A percentile compares a stretch with the other conserved stretches of the same genome.
Evolutionary conservation across 2,888 invertebrate species (phyloP).

Genomic region (Eupithecia vulgata): DNA sequence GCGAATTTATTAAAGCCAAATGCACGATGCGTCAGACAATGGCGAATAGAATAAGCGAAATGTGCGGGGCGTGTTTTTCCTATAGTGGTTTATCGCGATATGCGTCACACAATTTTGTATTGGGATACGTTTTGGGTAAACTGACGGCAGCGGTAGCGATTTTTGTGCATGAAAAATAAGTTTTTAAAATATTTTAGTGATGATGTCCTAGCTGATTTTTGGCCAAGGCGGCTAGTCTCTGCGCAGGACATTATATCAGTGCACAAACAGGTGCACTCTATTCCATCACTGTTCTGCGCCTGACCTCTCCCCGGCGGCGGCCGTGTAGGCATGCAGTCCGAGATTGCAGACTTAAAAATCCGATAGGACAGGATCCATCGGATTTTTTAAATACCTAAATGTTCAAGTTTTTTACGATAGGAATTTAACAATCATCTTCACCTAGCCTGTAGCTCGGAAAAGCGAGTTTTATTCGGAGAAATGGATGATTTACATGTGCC

Average conservation of each 20-base stretch:
- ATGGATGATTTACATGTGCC: too few relatives aligned
- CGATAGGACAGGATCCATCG: not conserved
- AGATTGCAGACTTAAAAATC: too few relatives aligned
- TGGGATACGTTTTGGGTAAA: not conserved
- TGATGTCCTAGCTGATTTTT: not conserved
- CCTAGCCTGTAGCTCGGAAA: too few relatives aligned
- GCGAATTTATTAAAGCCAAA: not conserved
- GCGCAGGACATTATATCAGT: not conserved
- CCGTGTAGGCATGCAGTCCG: not conserved
- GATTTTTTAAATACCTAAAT: not conserved
- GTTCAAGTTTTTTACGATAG: not conserved
- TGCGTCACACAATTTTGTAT: not conserved
- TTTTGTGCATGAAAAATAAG: not conserved
- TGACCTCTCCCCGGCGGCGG: not conserved
- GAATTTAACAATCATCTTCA: not conserved
- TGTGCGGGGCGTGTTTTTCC: constrained; percentile 1
- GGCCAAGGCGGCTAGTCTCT: not conserved
- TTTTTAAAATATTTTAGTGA: not conserved
- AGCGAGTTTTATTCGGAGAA: too few relatives aligned
- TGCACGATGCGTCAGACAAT: not conserved
- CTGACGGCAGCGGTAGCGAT: not conserved
- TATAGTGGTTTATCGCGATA: not conserved
- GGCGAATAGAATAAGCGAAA: not conserved
- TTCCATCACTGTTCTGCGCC: not conserved
- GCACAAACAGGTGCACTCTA: constrained; percentile 1